Conservation (phyloP, 2,797 vertebrate genomes). For the Salarias fasciatus region DNA sequence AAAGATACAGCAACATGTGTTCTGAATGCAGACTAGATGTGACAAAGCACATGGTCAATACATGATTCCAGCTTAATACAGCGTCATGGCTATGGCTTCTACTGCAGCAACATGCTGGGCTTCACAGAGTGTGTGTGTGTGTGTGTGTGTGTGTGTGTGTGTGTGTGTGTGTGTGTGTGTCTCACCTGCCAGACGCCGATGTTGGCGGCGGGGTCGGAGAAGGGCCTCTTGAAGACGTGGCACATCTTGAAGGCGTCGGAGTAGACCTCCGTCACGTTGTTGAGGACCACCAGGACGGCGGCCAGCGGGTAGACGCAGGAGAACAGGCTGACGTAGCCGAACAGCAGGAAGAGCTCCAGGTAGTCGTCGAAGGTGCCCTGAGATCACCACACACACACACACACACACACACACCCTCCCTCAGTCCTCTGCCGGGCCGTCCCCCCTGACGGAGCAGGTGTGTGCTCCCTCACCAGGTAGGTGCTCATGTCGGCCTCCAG, state of each 20-base stretch:
- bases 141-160: no score
- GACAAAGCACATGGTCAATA: no score
- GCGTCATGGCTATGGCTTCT: no score
- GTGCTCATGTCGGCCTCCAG: conserved; percentile 93
- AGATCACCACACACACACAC: not conserved
- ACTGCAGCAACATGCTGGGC: no score
- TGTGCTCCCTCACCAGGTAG: conserved; percentile 83
- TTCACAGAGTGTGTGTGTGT: no score
- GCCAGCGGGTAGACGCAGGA: conserved; percentile 97
- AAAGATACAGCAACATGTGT: no score
- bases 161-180: no score
- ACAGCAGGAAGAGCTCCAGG: conserved; percentile 94
- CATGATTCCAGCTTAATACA: no score
- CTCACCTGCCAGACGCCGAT: conserved; percentile 99
- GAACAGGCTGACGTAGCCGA: conserved; percentile 98
- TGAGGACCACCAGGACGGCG: conserved; percentile 93
- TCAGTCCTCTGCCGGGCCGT: no score
- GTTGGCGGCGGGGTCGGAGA: conserved; percentile 89
- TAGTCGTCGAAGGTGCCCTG: conserved; percentile 99
- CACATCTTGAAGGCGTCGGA: conserved; percentile 98
- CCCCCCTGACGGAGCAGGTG: no score
- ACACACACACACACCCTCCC: not conserved
- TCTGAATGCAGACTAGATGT: no score
- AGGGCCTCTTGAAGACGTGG: conserved; percentile 93
- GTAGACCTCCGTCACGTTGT: conserved; percentile 95